Base-by-base conservation (phyloP, 2,797 vertebrate species). In the Pipistrellus pipistrellus region DNA sequence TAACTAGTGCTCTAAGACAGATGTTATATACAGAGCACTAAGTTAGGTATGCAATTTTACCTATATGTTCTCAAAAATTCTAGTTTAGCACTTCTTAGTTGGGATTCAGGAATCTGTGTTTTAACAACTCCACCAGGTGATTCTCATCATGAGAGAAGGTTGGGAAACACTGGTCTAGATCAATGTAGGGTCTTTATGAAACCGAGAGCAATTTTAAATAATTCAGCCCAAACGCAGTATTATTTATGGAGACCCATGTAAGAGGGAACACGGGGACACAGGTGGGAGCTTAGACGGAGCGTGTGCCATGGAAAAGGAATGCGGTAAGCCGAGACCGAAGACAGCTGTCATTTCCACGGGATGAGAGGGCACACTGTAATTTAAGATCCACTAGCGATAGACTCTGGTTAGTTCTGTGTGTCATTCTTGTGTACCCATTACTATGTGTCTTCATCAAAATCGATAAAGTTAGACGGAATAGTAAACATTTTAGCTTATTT, bases 191-290 rank as follows among this genome's bases (percentile, higher is more conserved):
- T 93, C 88, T 92, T 93, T 88, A 55, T 83, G 78, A 93, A 77
- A 88, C 3, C 57, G 72, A 21, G 66, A 90, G 87, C 85, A 92
- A 53, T 93, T 76, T 85, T 93, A 93, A 93, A 27, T 71, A 48
- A 77, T 77, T 83, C 82, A 90, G 38, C 62, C n/a, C 69, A 44
- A 85, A 78, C 57, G 14, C 69, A 82, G 53, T 81, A 68, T 73
- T 66, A 81, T 59, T 91, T 90, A 14, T 68, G 72, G 87, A 66
- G 46, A 57, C 92, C 46, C 38, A 21, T 35, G 25, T 71, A 75
- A 51, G 64, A 92, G 82, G 59, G 71, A 46, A 84, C 57, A 1
- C 4, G 27, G 68, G 81, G 66, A 90, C 76, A 75, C 25, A 0
- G 23, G 18, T 8, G 32, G 21, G 57, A 38, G 46, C 84, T 90